These are phyloP conservation scores for Perognathus longimembris DNA, from an alignment of 2,113 vertebrate genomes.

Conservation along the genomic window DNA sequence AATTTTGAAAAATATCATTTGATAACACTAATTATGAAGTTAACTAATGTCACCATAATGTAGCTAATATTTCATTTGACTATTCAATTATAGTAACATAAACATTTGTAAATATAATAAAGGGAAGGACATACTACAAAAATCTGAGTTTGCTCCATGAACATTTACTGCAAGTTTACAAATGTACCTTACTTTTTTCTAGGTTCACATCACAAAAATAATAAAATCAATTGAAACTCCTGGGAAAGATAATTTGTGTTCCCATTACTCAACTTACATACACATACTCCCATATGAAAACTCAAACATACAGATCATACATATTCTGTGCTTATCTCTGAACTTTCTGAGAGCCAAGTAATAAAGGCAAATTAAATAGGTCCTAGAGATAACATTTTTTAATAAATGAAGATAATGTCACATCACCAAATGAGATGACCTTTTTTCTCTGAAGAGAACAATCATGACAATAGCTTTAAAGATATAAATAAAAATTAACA, in stretches of 20 bases:
- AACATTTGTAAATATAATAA: background rate
- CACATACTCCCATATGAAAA: background rate
- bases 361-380: background rate
- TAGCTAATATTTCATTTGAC: conserved; percentile 35
- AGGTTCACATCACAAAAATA: background rate
- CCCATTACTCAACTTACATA: background rate
- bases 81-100: conserved; percentile 11
- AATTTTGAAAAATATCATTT: conserved; percentile 45
- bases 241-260: background rate
- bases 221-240: background rate
- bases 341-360: background rate
- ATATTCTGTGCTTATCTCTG: background rate
- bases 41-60: conserved; percentile 35
- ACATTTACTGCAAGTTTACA: background rate
- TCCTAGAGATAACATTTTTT: background rate
- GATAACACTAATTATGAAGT: conserved; percentile 31
- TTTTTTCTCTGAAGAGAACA: background rate
- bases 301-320: too few relatives aligned
- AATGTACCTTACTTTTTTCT: background rate
- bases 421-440: background rate
- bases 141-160: background rate
- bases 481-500: conserved; percentile 33
- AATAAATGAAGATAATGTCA: background rate
- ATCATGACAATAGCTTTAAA: background rate
- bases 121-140: background rate